phyloP scores from a whole-genome alignment of 2,888 invertebrate species.

The Chironomus tentans region DNA sequence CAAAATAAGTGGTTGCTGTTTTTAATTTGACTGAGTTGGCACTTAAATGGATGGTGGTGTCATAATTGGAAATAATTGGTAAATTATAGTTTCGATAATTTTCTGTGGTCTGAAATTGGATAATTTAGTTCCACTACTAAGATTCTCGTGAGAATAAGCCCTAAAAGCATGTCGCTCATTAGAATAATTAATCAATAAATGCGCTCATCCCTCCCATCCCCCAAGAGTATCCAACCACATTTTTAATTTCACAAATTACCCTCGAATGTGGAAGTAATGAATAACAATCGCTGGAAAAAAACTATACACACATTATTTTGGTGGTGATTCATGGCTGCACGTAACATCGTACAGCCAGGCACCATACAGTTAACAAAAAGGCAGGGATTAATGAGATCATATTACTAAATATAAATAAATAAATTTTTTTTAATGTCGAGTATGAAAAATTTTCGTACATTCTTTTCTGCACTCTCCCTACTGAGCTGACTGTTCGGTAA shows the following conservation, averaged over 20 bases:
- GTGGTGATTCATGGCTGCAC: neutral
- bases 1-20: too few relatives aligned
- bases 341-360: neutral
- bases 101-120: too few relatives aligned
- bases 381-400: slow-evolving; percentile 20
- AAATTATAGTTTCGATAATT: too few relatives aligned
- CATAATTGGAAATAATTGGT: too few relatives aligned
- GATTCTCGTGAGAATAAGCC: too few relatives aligned
- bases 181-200: too few relatives aligned
- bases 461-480: neutral
- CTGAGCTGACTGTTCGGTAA: neutral
- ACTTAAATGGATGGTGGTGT: too few relatives aligned
- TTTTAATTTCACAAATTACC: slow-evolving; percentile 4
- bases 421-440: neutral
- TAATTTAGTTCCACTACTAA: too few relatives aligned
- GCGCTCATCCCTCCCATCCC: too few relatives aligned
- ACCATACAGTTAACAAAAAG: neutral
- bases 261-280: neutral
- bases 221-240: neutral
- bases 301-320: neutral
- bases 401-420: slow-evolving; percentile 12
- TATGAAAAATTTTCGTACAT: neutral
- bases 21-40: too few relatives aligned
- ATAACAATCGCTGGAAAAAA: neutral
- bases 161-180: too few relatives aligned